phyloP scores from a whole-genome alignment of 2,888 invertebrate species.

The Scotopteryx bipunctaria region DNA sequence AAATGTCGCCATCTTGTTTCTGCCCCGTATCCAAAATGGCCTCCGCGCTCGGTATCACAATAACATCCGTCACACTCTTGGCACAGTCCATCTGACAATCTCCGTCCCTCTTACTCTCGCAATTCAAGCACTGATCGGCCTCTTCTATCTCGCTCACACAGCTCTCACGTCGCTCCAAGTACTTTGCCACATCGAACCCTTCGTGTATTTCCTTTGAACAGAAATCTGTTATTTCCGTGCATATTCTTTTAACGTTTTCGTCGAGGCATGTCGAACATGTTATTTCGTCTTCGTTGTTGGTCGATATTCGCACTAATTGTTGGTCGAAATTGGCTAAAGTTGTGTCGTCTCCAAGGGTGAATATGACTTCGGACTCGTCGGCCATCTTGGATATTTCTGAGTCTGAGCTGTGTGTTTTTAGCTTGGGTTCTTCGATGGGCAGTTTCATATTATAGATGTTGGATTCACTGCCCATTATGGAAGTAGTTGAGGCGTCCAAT shows the following conservation, averaged over 20 bases:
- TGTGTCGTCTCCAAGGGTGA: slow-evolving; percentile 66
- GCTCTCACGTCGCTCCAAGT: slow-evolving; percentile 48
- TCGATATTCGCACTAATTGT: slow-evolving; percentile 65
- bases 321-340: slow-evolving; percentile 43
- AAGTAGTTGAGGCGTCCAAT: slow-evolving; percentile 69
- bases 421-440: slow-evolving; percentile 38
- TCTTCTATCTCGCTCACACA: slow-evolving; percentile 46
- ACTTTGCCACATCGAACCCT: slow-evolving; percentile 55
- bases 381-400: slow-evolving; percentile 59
- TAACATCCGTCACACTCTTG: slow-evolving; percentile 64
- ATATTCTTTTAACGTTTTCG: slow-evolving; percentile 66
- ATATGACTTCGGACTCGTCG: slow-evolving; percentile 57
- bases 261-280: slow-evolving; percentile 47
- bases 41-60: slow-evolving; percentile 72
- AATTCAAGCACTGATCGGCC: slow-evolving; percentile 44
- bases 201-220: slow-evolving; percentile 54
- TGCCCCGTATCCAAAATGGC: slow-evolving; percentile 69
- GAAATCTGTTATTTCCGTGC: slow-evolving; percentile 66
- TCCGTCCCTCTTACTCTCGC: slow-evolving; percentile 44
- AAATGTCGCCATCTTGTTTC: slow-evolving; percentile 31
- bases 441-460: slow-evolving; percentile 73
- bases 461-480: slow-evolving; percentile 79
- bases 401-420: slow-evolving; percentile 51
- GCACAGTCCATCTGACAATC: slow-evolving; percentile 59
- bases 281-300: slow-evolving; percentile 65